These are phyloP conservation scores for Saimiri boliviensis DNA, from an alignment of 2,113 vertebrate species.

Conservation along the genomic window DNA sequence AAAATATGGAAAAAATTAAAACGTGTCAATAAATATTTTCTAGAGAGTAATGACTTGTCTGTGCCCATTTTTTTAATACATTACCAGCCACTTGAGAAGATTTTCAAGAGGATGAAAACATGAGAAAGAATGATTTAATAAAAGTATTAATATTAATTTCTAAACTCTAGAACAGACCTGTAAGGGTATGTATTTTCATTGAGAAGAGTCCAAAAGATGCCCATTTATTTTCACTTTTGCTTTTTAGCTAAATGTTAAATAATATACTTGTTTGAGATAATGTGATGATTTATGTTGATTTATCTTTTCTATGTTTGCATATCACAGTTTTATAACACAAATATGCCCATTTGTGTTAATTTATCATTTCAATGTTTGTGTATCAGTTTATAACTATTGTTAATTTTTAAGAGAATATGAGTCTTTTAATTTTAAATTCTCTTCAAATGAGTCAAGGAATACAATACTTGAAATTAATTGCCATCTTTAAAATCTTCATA, in stretches of 20 bases:
- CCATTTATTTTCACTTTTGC: background rate
- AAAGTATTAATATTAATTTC: background rate
- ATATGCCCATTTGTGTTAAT: background rate
- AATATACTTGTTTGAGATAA: background rate
- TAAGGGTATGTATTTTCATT: background rate
- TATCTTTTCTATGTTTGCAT: background rate
- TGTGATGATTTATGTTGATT: background rate
- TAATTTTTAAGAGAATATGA: slow-evolving; percentile 9
- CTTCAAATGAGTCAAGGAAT: background rate
- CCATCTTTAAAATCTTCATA: background rate
- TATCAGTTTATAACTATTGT: background rate
- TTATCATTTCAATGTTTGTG: slow-evolving; percentile 17
- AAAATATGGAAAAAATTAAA: slow-evolving; percentile 74
- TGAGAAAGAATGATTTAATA: background rate
- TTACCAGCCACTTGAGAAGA: background rate
- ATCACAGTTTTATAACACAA: background rate
- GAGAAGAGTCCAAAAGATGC: background rate
- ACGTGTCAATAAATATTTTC: slow-evolving; percentile 76
- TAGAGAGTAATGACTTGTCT: slow-evolving; percentile 38
- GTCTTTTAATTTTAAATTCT: background rate
- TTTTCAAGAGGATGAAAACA: background rate
- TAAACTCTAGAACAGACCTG: background rate
- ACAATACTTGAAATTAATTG: slow-evolving; percentile 26
- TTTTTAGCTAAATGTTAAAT: slow-evolving; percentile 20
- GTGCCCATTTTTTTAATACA: slow-evolving; percentile 32